Evolutionary conservation across 53 echinoderm and acorn worm species (phyloP), one percentile per base, ranked within the genome.

Genomic region (Henricia sp.): DNA sequence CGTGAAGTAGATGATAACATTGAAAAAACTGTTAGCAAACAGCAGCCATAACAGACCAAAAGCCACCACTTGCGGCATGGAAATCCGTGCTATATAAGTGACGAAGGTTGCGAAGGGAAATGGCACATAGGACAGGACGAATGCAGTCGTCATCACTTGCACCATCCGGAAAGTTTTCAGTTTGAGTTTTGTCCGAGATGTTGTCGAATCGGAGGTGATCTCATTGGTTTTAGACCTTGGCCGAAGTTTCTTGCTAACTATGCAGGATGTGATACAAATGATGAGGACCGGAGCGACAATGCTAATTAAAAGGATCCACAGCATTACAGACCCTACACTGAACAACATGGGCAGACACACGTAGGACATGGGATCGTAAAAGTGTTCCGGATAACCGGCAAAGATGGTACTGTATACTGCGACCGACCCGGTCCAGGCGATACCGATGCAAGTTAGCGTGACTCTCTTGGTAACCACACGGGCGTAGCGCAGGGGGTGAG

Each of bases 401-500:
- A 64, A 43, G 0, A 52, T 13, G 0, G 72, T 43, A 8, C 34
- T 3, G 20, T 48, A 10, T 0, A 43, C 4, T 0, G 34, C 10
- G 29, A 37, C 29, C 19, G 35, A 0, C 2, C 32, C 1, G 6
- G 64, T 6, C 80, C 80, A 80, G 34, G 63, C 40, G 20, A 64
- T 0, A n/a, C 44, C 65, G 63, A 64, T 64, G 62, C 3, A 19
- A 21, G 46, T 33, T 4, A 41, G 16, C 4, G 64, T 32, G 4
- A 32, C 17, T 12, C 25, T 80, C 20, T 48, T 62, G 6, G 80
- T 80, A 21, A 80, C 80, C 21, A 80, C 6, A 11, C 44, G 42
- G 36, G 44, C 43, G 35, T 63, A 80, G 6, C 50, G 62, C 33
- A 80, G 46, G 3, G 80, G 80, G 33, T 80, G 80, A 12, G 46